Evolutionary conservation across 1,140 invertebrate genomes (phyloP).

Genomic region (Plutomurus gul): DNA sequence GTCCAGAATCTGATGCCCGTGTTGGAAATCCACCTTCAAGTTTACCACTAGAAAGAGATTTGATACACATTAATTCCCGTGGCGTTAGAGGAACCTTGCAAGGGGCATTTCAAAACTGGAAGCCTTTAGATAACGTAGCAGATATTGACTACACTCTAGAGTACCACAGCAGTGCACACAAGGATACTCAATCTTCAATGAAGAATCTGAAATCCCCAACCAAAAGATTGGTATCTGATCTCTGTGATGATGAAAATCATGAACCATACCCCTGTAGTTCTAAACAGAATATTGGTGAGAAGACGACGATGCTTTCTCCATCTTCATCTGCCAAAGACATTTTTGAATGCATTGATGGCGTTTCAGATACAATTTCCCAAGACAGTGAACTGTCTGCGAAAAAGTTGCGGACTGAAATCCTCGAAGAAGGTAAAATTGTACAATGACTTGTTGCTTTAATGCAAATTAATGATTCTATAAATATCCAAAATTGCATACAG

Average conservation of each 20-base stretch:
- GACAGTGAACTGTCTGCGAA: too few species aligned
- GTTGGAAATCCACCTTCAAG: slow-evolving; percentile 43
- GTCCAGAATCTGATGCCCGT: background rate
- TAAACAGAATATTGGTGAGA: background rate
- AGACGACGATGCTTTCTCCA: background rate
- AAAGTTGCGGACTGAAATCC: too few species aligned
- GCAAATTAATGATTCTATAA: too few species aligned
- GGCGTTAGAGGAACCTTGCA: slow-evolving; percentile 56
- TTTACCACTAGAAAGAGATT: slow-evolving; percentile 31
- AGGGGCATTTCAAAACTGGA: slow-evolving; percentile 62
- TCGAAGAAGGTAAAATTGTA: too few species aligned
- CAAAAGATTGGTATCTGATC: slow-evolving; percentile 3
- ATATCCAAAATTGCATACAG: background rate
- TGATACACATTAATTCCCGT: slow-evolving; percentile 30
- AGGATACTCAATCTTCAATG: background rate
- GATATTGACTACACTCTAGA: slow-evolving; percentile 65
- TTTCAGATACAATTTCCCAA: too few species aligned
- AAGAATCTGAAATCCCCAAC: slow-evolving; percentile 59
- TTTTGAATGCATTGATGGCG: background rate
- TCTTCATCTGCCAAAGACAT: background rate
- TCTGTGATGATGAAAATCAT: background rate
- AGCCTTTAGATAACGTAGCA: slow-evolving; percentile 62
- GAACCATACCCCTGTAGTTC: background rate
- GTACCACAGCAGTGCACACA: slow-evolving; percentile 56
- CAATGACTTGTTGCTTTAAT: too few species aligned